Conservation (phyloP, 2,888 invertebrate genomes). For the Lithophane ornitopus region DNA sequence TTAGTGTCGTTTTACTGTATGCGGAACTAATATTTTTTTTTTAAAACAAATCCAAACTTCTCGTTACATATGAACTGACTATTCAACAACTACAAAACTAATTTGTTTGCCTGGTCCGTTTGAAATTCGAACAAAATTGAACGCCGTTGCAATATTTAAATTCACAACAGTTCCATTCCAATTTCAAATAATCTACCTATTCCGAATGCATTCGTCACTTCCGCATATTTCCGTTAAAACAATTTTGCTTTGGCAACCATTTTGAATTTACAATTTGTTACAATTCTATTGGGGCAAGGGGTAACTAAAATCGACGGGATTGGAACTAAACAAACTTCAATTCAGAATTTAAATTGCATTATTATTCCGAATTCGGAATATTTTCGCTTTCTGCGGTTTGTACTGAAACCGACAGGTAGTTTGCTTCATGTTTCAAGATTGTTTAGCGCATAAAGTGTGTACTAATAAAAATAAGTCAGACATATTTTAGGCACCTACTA, state of each 20-base stretch:
- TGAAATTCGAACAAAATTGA: conserved; percentile 32
- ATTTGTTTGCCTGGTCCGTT: conserved; percentile 12
- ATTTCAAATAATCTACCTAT: conserved; percentile 42
- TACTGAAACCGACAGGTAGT: not conserved
- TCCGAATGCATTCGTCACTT: conserved; percentile 27
- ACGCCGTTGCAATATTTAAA: conserved; percentile 27
- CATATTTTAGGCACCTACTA: too few species aligned
- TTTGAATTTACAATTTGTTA: conserved; percentile 7
- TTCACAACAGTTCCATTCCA: conserved; percentile 36
- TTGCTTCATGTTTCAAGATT: not conserved
- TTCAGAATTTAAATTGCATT: not conserved
- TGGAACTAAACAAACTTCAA: conserved; percentile 1
- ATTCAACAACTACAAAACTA: not conserved
- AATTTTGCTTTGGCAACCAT: conserved; percentile 13
- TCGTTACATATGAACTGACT: not conserved
- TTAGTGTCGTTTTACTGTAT: not conserved
- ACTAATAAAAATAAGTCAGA: too few species aligned
- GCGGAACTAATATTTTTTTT: not conserved
- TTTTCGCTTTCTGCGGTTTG: not conserved
- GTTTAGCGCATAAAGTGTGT: not conserved
- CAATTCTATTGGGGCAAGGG: not conserved
- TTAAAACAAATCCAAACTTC: not conserved
- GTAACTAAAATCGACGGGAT: not conserved
- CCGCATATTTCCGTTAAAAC: conserved; percentile 7
- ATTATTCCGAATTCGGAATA: not conserved